Evolutionary conservation across 2,797 vertebrate species (phyloP), one percentile per base, ranked within the genome.

Genomic region (Poeciliopsis presidionis): DNA sequence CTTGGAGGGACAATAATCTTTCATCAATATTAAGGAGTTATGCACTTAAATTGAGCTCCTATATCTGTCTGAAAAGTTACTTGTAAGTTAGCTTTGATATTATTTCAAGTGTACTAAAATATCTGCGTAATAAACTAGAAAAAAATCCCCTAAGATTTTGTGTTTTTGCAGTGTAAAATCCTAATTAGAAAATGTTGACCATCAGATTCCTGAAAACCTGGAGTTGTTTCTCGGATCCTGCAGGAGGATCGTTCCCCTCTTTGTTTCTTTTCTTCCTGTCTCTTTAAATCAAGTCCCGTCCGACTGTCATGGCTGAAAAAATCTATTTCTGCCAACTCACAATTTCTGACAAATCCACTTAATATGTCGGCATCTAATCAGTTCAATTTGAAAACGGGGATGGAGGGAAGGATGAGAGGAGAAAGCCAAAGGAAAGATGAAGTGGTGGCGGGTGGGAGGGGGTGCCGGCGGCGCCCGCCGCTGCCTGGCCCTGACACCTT

Each of bases 401-500:
- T 45, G 75, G 83, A 63, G 74, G 81, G 81, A 71, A 67, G 80
- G 79, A 72, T 72, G 41, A 46, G 76, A 70, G 65, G 79, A 65
- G 73, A 76, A 81, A 84, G 79, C 47, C 30, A 18, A 75, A 84
- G 81, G 67, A 87, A 79, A 84, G 77, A 88, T 84, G 79, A 83
- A 73, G 80, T 13, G 43, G 41, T 45, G 67, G 74, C 5, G 72
- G 41, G 39, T 20, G 1, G 51, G 9, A 67, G 75, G 76, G 72
- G 33, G 84, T 69, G 89, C 59, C 80, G 33, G 75, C 22, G 61
- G 87, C 84, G 84, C 91, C 92, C 88, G 82, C 80, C 75, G 39
- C 87, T 83, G 82, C 91, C 90, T 87, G 91, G 91, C 92, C 93
- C 94, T 95, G 94, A 94, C 94, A 95, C 92, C 91, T 92, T 88